These are phyloP conservation scores for Endotricha flammealis DNA, from an alignment of 2,888 invertebrate genomes.

Conservation along the genomic window DNA sequence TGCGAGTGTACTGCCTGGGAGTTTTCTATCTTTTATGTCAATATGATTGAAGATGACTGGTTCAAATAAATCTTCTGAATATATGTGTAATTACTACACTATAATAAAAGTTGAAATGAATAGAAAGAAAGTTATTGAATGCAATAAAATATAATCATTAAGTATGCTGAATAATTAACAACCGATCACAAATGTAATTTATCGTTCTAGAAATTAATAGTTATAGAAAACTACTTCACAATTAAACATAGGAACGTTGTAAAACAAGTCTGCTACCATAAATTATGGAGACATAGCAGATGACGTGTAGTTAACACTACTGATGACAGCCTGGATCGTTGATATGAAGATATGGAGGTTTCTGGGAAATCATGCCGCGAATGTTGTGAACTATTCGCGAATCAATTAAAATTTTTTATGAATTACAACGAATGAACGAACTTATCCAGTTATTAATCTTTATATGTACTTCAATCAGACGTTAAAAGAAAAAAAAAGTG, in stretches of 20 bases:
- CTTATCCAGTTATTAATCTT: constrained; percentile 32
- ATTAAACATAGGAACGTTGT: neutral
- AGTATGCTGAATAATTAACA: neutral
- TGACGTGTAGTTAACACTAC: neutral
- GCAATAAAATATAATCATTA: neutral
- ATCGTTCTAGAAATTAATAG: no score
- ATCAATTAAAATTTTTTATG: constrained; percentile 37
- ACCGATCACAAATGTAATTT: neutral
- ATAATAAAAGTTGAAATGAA: neutral
- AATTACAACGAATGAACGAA: constrained; percentile 27
- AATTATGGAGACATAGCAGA: constrained; percentile 21
- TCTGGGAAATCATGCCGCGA: constrained; percentile 8
- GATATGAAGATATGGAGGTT: no score
- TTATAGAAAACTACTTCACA: neutral
- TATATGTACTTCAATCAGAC: constrained; percentile 15
- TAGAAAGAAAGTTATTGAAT: neutral
- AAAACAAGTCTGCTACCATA: constrained; percentile 14
- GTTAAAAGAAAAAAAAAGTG: constrained; percentile 12
- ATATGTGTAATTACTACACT: no score
- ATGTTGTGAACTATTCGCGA: constrained; percentile 17
- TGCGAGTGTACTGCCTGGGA: no score
- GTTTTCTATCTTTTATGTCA: no score
- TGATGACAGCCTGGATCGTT: neutral
- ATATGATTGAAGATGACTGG: no score
- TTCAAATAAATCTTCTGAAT: no score